Evolutionary conservation across 2,888 invertebrate genomes (phyloP), one percentile per base, ranked within the genome.

Genomic region (Acleris emargana): DNA sequence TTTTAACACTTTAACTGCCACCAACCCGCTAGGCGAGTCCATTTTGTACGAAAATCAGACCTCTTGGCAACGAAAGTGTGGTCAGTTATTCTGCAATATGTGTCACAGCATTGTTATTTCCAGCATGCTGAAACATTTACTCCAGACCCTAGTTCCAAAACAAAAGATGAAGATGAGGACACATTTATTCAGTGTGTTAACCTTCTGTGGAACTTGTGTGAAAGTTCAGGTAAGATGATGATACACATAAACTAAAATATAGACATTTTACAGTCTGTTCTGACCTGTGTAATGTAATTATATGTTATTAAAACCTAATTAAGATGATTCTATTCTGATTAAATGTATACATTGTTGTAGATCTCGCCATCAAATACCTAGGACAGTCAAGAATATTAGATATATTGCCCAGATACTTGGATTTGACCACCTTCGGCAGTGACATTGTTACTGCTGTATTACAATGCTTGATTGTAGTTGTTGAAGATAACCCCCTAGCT

Each of bases 191-290:
- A 96, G 80, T 94, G 94, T 53, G 92, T 95, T 3, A 94, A 95
- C 78, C 86, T 96, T 28, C 82, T 96, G 9, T 94, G 95, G 90
- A 96, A 96, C 78, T 85, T 96, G 45, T 96, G 96, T 81, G 95
- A 95, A 81, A 94, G 94, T 77, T 94, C 93, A 81, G 94, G 94
- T 93, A 78, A 2, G 32, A 32, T 9, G 32, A 32, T 3, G 9
- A 9, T 0, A 32, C 3, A 3, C 9, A 9, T 32, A 9, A 3
- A 50, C 3, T 38, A 47, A n/a, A 38, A 17, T 54, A 32, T 42
- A 0, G 32, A 45, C 7, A 51, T 49, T 58, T 51, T 17, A 25
- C 6, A 16, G 32, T 9, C 2, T 0, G 32, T 32, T 18, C 1
- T 49, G 2, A 49, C 1, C 3, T 18, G 25, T 7, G 1, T 6